Base-by-base conservation (phyloP, 2,888 invertebrate genomes). In the Esperia sulphurella region DNA sequence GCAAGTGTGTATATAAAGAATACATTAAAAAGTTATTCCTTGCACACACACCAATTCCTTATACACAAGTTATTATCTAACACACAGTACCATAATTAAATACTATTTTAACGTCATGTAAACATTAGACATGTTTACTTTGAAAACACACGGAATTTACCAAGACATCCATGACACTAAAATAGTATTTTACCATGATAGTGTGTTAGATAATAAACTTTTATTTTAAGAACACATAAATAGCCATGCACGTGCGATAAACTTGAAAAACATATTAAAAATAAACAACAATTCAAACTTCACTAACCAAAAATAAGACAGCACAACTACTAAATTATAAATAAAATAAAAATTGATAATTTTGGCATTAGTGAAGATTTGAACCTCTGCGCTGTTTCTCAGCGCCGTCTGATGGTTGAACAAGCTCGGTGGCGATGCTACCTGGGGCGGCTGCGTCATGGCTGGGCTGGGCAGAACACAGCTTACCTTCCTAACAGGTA, bases 401-500 rank as follows among this genome's bases (percentile, higher is more conserved):
- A 90, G 79, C 66, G 87, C 75, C 50, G 74, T 65, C 62, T 78
- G 82, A 61, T 80, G 79, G 65, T 61, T 71, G 73, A 75, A 66
- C 71, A 82, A 65, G 63, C 79, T 72, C 76, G 81, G 59, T 52
- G 75, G 71, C 44, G 75, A 63, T 54, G 64, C 71, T 79, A 79
- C 77, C 74, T 78, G 80, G 52, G 49, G 74, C 53, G 68, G 58
- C 57, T 61, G 68, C 54, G 78, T 80, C 65, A 71, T 75, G 52
- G 66, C 59, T 58, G 66, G 75, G 57, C 78, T 78, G 49, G 87
- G 79, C 57, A 90, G 85, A 37, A 90, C 83, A 63, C 90, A 90
- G 76, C 91, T 92, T 64, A 92, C 91, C 82, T 92, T 91, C 58
- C 94, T 89, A 12, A 94, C 92, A 48, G 95, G 95, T 61, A 96